Conservation (phyloP, 2,113 vertebrate species). For the Phalacrocorax aristotelis region DNA sequence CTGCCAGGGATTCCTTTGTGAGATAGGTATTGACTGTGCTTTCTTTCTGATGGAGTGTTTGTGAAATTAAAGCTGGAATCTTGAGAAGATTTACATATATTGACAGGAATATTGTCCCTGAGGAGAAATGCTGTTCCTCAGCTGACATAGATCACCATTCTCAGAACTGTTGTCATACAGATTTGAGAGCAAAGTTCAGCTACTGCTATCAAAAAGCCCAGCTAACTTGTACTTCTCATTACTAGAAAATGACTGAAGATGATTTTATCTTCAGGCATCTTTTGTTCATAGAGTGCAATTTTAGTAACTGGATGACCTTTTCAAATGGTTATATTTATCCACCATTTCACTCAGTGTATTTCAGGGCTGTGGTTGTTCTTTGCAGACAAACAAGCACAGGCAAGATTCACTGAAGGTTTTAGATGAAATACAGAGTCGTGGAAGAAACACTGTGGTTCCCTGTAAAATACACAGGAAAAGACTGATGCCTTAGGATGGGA, state of each 20-base stretch:
- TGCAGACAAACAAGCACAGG: not conserved
- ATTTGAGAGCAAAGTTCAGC: not conserved
- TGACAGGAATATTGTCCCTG: not conserved
- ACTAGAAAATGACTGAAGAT: not conserved
- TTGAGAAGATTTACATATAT: not conserved
- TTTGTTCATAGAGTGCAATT: not conserved
- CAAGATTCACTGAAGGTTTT: not conserved
- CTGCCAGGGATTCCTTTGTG: not conserved
- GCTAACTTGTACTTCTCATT: not conserved
- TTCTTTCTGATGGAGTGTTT: not conserved
- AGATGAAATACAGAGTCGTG: not conserved
- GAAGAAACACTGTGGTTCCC: not conserved
- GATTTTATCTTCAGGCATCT: not conserved
- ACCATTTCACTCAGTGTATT: not conserved
- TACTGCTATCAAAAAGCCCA: not conserved
- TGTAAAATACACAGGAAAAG: not conserved
- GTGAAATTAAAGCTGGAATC: not conserved
- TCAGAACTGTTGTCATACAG: not conserved
- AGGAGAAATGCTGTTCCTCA: not conserved
- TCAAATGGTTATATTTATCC: not conserved
- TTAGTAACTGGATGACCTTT: not conserved
- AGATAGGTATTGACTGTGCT: not conserved
- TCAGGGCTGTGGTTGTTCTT: not conserved
- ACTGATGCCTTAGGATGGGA: not conserved
- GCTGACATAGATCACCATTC: rapidly evolving